A percentile compares a stretch with the other conserved stretches of the same genome.
Evolutionary conservation across 2,797 vertebrate species (phyloP).

Genomic region (Florisuga fusca): DNA sequence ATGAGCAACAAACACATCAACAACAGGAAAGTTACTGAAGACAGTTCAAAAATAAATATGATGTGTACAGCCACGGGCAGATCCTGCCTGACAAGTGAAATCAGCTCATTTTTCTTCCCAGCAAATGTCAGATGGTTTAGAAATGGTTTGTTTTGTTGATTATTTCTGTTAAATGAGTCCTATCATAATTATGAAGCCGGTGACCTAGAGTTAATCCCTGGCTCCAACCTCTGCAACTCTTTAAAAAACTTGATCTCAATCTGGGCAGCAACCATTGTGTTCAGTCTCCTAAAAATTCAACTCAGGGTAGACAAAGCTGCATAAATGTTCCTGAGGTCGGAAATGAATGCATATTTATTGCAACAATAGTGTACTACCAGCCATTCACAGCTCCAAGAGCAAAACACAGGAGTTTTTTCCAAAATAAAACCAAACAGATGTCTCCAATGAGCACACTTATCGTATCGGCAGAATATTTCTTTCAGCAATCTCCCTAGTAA

Average conservation of each 20-base stretch:
- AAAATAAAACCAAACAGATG: constrained; percentile 5
- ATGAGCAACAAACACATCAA: background rate
- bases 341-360: constrained; percentile 47
- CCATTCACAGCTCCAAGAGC: constrained; percentile 2
- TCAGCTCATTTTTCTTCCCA: background rate
- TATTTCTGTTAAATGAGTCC: background rate
- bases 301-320: background rate
- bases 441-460: background rate
- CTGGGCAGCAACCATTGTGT: constrained; percentile 14
- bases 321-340: background rate
- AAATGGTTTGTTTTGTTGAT: background rate
- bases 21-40: background rate
- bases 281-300: constrained; percentile 14
- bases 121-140: background rate
- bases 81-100: background rate
- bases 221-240: background rate
- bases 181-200: background rate
- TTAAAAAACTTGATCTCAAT: constrained; percentile 2
- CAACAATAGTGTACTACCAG: constrained; percentile 26
- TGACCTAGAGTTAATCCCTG: background rate
- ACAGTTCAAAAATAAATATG: background rate
- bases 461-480: background rate
- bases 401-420: background rate
- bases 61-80: background rate
- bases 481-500: constrained; percentile 9